Base-by-base conservation (phyloP, 2,888 invertebrate genomes). In the Heliconius aoede region DNA sequence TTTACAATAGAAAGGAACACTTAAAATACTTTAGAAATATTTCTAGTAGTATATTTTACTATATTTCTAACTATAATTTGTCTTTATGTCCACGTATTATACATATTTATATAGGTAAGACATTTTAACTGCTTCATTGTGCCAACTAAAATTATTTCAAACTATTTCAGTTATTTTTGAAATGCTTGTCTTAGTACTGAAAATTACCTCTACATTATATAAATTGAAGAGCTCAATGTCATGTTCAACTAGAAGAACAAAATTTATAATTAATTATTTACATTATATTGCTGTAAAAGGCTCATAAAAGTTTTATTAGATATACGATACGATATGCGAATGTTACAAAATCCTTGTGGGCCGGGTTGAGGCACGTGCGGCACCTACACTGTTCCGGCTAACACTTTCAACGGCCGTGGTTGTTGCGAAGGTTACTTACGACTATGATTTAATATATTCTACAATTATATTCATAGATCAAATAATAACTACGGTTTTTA, bases 371-470 rank as follows among this genome's bases (percentile, higher is more conserved):
- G 79, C 80, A 79, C 81, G 80, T 78, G 80, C 79, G 76, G 78
- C 77, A 79, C 82, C 82, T 81, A 82, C 82, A 80, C 81, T 62
- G 74, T 76, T 76, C 69, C 75, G 68, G 74, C 51, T 76, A 76
- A 80, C 80, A 81, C 82, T 82, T 83, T 83, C 83, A 76, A 80
- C 79, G 80, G 79, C 81, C 81, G 75, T 81, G 82, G 79, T 80
- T 77, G 68, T 40, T 26, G 36, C 77, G 80, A 83, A 83, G 83
- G 82, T 81, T 83, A 80, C 75, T 73, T 72, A 64, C 24, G 61
- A 26, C 46, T 72, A 64, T 71, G 21, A 60, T 73, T 60, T 76
- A 24, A 64, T 74, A 58, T n/a, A 60, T 32, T 51, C n/a, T 21
- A 9, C 51, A 51, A n/a, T n/a, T n/a, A 51, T n/a, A 51, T n/a